A percentile compares a stretch with the other conserved stretches of the same genome.
phyloP scores from a whole-genome alignment of 2,797 vertebrate species.

The Anisognathus igniventris region DNA sequence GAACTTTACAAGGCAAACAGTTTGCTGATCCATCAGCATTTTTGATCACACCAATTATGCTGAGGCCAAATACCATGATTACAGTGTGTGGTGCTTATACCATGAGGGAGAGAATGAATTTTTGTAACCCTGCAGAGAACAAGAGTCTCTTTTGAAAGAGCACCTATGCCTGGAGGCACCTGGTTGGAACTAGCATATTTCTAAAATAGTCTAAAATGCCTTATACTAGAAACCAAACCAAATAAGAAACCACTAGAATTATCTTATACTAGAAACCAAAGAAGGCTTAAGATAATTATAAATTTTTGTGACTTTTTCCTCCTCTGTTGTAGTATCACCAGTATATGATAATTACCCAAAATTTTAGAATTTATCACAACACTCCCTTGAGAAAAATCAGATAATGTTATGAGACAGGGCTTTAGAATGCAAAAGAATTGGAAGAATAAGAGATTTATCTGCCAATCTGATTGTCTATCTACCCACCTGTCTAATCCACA shows the following conservation, averaged over 20 bases:
- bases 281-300: not conserved
- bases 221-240: not conserved
- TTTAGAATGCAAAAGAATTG: not conserved
- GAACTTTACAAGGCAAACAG: conserved; percentile 33
- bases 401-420: not conserved
- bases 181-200: not conserved
- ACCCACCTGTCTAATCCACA: not conserved
- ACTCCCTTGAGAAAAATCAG: not conserved
- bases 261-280: not conserved
- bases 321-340: not conserved
- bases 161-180: not conserved
- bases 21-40: conserved; percentile 36
- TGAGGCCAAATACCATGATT: not conserved
- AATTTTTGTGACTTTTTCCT: not conserved
- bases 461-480: not conserved
- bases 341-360: not conserved
- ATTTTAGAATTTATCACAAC: not conserved
- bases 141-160: not conserved
- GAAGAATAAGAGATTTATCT: not conserved
- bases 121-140: not conserved
- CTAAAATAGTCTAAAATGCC: not conserved
- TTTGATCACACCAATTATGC: conserved; percentile 15
- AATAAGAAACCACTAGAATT: not conserved
- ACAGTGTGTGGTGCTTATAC: not conserved
- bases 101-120: not conserved